A percentile compares a stretch with the other conserved stretches of the same genome.
Evolutionary conservation across 2,797 vertebrate genomes (phyloP).

Genomic region (Emydoidea blandingii): DNA sequence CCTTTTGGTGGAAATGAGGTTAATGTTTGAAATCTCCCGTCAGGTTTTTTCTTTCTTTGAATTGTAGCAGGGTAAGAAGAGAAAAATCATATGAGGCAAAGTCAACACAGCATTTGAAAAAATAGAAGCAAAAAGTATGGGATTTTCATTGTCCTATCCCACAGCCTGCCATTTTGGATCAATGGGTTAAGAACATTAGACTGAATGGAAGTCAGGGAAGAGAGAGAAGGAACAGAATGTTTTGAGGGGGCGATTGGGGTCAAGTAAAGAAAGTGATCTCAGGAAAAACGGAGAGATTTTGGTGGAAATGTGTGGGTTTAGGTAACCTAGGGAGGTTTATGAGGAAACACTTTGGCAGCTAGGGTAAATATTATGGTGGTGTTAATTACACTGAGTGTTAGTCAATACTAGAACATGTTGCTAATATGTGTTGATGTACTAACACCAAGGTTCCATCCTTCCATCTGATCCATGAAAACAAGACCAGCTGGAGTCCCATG

Average conservation of each 20-base stretch:
- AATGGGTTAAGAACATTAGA: neutral
- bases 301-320: neutral
- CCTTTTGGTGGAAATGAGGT: conserved; percentile 69
- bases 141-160: neutral
- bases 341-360: neutral
- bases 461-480: neutral
- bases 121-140: neutral
- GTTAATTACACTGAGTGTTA: neutral
- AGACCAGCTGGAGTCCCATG: neutral
- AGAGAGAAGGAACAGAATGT: neutral
- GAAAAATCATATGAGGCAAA: conserved; percentile 59
- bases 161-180: neutral
- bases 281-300: neutral
- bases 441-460: neutral
- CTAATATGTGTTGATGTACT: neutral
- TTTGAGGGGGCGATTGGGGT: neutral
- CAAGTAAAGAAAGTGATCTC: neutral
- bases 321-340: neutral
- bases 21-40: conserved; percentile 69
- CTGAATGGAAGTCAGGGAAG: neutral
- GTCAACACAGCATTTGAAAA: conserved; percentile 6
- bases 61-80: conserved; percentile 36
- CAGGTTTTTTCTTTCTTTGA: conserved; percentile 64
- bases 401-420: neutral
- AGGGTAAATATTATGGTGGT: neutral